Evolutionary conservation across 1,140 invertebrate species (phyloP), one percentile per base, ranked within the genome.

Genomic region (Brachionus paranguensis): DNA sequence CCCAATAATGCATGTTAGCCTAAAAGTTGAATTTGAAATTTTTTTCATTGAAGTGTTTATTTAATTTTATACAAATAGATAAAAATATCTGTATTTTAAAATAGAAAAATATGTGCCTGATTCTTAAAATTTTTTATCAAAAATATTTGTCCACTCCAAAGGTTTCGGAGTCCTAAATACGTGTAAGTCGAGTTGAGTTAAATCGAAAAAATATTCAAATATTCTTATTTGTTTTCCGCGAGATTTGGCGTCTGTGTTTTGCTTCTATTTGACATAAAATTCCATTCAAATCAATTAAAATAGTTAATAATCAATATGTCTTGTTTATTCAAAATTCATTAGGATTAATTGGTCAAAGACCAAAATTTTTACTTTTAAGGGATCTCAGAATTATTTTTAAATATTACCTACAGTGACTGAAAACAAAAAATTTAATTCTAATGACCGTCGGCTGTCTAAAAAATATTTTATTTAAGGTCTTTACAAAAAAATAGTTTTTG

Each of bases 301-400:
- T 33, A 29, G 24, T 68, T 68, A 29, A 68, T 60, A 60, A 60
- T 24, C 53, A 24, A 20, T 60, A 20, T 27, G 53, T 33, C 6
- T 27, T 68, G 27, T 68, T 72, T 72, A 20, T 72, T 72, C 41
- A 72, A 72, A 72, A 72, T 43, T 72, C 68, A 72, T 72, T 72
- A 72, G 29, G 8, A 72, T 43, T 72, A 72, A 72, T 72, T 72
- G 68, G 68, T 72, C 68, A 72, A 76, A 76, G 45, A 47, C 45
- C 43, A 11, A 50, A 76, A 76, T 76, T n/a, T 27, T 74, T 45
- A 43, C 17, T 74, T 74, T 33, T 41, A 72, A 72, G 37, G 68
- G n/a, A 43, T 72, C 68, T 72, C 43, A 17, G 17, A 41, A 14
- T 68, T 74, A 20, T 43, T 43, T 74, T 8, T 74, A 50, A 50